Percentiles rank a stretch among this genome's conserved stretches.
phyloP scores from a whole-genome alignment of 1,140 invertebrate species.

The Drosophila parvula region DNA sequence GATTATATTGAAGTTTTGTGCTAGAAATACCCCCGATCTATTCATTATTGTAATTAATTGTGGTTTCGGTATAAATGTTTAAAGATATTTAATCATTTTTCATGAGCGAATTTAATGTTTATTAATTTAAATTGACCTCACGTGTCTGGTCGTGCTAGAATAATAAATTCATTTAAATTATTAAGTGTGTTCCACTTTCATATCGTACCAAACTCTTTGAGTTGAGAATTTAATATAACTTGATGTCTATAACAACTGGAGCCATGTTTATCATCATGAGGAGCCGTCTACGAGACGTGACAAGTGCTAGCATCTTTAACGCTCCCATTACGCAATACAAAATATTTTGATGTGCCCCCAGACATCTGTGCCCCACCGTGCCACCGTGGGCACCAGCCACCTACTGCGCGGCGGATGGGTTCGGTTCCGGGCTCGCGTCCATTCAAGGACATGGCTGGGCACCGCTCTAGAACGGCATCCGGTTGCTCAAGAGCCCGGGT shows the following conservation, averaged over 20 bases:
- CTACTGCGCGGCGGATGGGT: constrained; percentile 18
- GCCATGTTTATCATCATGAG: constrained; percentile 28
- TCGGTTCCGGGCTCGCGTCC: constrained; percentile 26
- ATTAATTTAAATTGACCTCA: background rate
- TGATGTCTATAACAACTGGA: background rate
- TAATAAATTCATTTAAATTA: background rate
- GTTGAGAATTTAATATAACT: background rate
- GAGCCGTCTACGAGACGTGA: constrained; percentile 20
- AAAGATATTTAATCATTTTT: background rate
- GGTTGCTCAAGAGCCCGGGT: constrained; percentile 31
- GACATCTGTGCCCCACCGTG: constrained; percentile 28
- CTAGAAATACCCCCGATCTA: background rate
- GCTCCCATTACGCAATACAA: constrained; percentile 22
- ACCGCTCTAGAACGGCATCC: constrained; percentile 41
- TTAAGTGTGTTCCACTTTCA: background rate
- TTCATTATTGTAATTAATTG: background rate
- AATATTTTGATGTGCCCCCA: constrained; percentile 18
- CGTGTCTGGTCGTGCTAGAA: background rate
- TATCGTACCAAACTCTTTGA: background rate
- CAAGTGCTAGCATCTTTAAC: constrained; percentile 28
- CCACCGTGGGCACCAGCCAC: constrained; percentile 1
- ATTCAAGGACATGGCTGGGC: constrained; percentile 43
- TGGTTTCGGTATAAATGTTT: background rate
- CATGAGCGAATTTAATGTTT: background rate
- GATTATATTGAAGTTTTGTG: background rate